phyloP scores from a whole-genome alignment of 2,113 vertebrate species.

The Pangasianodon hypophthalmus region DNA sequence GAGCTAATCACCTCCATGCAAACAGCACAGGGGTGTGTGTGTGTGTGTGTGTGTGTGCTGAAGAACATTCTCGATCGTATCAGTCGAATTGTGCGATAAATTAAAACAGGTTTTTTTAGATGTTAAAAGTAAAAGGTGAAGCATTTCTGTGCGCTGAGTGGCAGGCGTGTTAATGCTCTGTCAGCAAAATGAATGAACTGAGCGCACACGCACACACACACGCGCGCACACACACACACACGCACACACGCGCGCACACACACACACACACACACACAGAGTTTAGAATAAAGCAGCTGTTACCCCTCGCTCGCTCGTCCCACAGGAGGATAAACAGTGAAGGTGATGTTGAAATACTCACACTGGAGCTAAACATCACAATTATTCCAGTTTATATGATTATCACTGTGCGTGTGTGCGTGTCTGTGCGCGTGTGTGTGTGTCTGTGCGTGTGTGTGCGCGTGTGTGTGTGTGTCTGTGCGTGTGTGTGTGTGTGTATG shows the following conservation, averaged over 20 bases:
- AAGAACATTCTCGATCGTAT: background rate
- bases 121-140: background rate
- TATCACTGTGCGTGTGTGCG: background rate
- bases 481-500: no score
- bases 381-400: background rate
- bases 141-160: slow-evolving; percentile 63
- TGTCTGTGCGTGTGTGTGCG: background rate
- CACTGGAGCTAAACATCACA: background rate
- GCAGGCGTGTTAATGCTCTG: slow-evolving; percentile 52
- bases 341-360: background rate
- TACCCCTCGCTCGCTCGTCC: background rate
- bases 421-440: no score
- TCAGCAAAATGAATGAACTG: slow-evolving; percentile 59
- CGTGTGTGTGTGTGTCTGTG: no score
- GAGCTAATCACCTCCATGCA: background rate
- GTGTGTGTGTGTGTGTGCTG: background rate
- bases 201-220: background rate
- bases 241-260: background rate
- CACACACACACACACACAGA: background rate
- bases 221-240: background rate
- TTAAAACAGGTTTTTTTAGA: background rate
- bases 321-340: background rate
- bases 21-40: background rate
- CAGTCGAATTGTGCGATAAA: background rate
- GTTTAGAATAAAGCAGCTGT: slow-evolving; percentile 24